Conservation (phyloP, 2,113 vertebrate genomes). For the Proterorhinus semilunaris region DNA sequence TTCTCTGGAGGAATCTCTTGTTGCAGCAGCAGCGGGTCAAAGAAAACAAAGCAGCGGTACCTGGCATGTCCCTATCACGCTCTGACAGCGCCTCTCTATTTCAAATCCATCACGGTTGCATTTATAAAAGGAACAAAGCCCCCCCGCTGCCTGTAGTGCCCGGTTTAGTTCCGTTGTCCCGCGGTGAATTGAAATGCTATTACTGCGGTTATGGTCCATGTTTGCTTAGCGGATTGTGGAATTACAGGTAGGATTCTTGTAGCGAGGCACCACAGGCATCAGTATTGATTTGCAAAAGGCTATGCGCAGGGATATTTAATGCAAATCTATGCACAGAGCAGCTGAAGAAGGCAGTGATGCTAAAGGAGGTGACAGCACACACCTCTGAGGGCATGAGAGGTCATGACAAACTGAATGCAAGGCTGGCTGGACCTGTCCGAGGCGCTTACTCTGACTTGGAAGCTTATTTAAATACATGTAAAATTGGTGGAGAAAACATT, state of each 20-base stretch:
- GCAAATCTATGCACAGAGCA: slow-evolving; percentile 55
- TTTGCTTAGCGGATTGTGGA: slow-evolving; percentile 21
- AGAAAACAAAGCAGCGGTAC: slow-evolving; percentile 25
- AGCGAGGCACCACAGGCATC: not conserved
- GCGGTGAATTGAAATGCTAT: slow-evolving; percentile 39
- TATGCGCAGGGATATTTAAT: slow-evolving; percentile 38
- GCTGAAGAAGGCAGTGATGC: slow-evolving; percentile 22
- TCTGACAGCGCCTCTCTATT: slow-evolving; percentile 28
- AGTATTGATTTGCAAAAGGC: slow-evolving; percentile 43
- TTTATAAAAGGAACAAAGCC: slow-evolving; percentile 12
- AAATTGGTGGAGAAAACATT: not conserved
- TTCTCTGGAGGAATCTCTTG: slow-evolving; percentile 31
- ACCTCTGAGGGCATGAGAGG: slow-evolving; percentile 19
- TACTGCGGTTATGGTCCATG: slow-evolving; percentile 2
- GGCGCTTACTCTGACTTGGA: not conserved
- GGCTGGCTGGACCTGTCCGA: slow-evolving; percentile 31
- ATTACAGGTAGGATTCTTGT: slow-evolving; percentile 15
- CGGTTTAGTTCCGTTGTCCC: slow-evolving; percentile 25
- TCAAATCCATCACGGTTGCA: slow-evolving; percentile 38
- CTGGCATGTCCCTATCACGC: slow-evolving; percentile 28
- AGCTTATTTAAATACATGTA: not conserved
- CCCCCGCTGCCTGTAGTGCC: slow-evolving; percentile 4
- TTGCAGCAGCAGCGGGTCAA: slow-evolving; percentile 33
- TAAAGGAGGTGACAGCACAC: slow-evolving; percentile 28
- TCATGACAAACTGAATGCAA: slow-evolving; percentile 1